These are phyloP conservation scores for Eleutherodactylus coqui DNA, from an alignment of 2,797 vertebrate species.

Conservation along the genomic window DNA sequence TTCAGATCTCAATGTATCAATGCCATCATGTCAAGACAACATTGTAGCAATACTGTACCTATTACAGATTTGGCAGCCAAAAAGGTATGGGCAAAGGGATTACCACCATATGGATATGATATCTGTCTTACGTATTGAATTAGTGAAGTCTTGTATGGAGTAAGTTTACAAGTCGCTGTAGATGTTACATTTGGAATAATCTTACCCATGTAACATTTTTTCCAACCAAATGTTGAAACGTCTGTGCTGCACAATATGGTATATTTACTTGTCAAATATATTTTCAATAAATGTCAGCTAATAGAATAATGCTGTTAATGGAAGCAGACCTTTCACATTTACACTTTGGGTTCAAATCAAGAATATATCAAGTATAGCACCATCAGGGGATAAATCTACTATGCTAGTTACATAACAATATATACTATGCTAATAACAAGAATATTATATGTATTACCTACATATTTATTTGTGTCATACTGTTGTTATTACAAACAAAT, in stretches of 20 bases:
- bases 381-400: no score
- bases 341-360: neutral
- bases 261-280: neutral
- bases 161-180: no score
- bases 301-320: neutral
- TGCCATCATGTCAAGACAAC: no score
- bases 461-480: no score
- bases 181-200: constrained; percentile 21
- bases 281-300: neutral
- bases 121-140: neutral
- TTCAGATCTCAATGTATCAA: no score
- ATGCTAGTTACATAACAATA: no score
- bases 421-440: no score
- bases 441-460: no score
- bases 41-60: neutral
- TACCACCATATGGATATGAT: neutral
- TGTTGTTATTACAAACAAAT: no score
- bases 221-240: neutral
- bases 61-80: neutral
- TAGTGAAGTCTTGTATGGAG: neutral
- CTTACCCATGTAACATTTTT: neutral
- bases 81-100: neutral
- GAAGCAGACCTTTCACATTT: neutral
- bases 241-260: constrained; percentile 25
- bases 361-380: no score